Base-by-base conservation (phyloP, 2,113 vertebrate species). In the Microtus oregoni region DNA sequence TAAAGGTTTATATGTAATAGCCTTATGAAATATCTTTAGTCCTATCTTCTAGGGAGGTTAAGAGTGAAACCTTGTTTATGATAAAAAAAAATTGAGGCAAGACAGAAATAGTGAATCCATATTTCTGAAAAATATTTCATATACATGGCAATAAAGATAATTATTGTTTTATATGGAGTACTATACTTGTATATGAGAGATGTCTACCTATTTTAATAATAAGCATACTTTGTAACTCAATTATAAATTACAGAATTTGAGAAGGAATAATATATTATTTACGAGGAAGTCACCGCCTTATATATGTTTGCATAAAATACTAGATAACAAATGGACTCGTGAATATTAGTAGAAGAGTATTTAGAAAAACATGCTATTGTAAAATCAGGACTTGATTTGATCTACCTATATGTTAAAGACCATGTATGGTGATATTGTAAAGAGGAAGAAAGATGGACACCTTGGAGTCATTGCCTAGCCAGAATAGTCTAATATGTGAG, bases 21-120 rank as follows among this genome's bases (percentile, higher is more conserved):
- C 2, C 14, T 67, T 38, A 93, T 15, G 35, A 32, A 13, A 0
- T 50, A 44, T 12, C 24, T 68, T 4, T 12, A 70, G 19, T 70
- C 3, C 3, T 28, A 26, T 4, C 0, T 35, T 41, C 7, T 47
- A 8, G 2, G 28, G 12, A 55, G 3, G 10, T 26, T 55, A 20
- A 67, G 7, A 7, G 55, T 58, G 20, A 61, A 87, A 1, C 8
- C 41, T 8, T 6, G 2, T 3, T 35, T 47, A 7, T 58, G 4
- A 1, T 4, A 1, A 30, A 15, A 35, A 35, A 35, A 86, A 55
- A 55, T 26, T 7, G 3, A 65, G 12, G 0, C 2, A 20, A 44
- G 4, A n/a, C 13, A 28, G 3, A 47, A 26, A 89, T 3, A 47
- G 30, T 19, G 0, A 88, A 55, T 28, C 2, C 1, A 72, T 58